phyloP scores from a whole-genome alignment of 30 jellyfish, hydroid and myxozoan species.

The Catostylus mosaicus region DNA sequence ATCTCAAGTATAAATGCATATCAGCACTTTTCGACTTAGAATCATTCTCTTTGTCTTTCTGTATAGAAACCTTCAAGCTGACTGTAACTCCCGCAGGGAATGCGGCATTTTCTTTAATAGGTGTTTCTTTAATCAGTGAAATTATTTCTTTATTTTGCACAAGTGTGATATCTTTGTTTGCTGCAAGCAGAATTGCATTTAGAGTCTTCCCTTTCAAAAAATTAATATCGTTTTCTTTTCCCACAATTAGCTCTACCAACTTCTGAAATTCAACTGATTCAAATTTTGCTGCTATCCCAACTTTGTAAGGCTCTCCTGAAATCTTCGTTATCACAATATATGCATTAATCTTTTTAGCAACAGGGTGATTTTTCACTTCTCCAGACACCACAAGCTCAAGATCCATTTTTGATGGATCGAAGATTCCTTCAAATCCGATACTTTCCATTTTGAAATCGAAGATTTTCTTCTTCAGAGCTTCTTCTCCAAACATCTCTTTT shows the following conservation, averaged over 20 bases:
- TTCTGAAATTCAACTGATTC: constrained; percentile 17
- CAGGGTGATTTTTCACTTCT: neutral
- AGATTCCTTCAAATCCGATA: constrained; percentile 11
- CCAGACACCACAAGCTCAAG: constrained; percentile 22
- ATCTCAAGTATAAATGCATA: constrained; percentile 12
- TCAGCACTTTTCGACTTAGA: neutral
- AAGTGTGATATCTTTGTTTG: constrained; percentile 7
- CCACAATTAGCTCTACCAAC: constrained; percentile 3
- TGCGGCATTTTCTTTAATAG: constrained; percentile 15
- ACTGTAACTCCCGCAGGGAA: constrained; percentile 20
- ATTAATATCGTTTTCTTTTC: constrained; percentile 6
- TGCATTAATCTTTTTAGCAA: constrained; percentile 3
- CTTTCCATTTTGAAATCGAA: constrained; percentile 28
- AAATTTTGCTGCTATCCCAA: constrained; percentile 13
- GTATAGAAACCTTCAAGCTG: neutral
- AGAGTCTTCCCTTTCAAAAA: constrained; percentile 16
- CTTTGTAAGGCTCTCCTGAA: constrained; percentile 28
- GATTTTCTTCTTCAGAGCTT: constrained; percentile 16
- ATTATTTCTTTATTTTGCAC: neutral
- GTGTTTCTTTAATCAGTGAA: constrained; percentile 1
- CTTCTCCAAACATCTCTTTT: constrained; percentile 17
- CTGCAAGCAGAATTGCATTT: constrained; percentile 21
- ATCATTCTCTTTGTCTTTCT: neutral
- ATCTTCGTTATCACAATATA: constrained; percentile 8
- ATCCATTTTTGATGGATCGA: constrained; percentile 9